Evolutionary conservation across 2,797 vertebrate species (phyloP), one percentile per base, ranked within the genome.

Genomic region (Sebastes baramenuke): DNA sequence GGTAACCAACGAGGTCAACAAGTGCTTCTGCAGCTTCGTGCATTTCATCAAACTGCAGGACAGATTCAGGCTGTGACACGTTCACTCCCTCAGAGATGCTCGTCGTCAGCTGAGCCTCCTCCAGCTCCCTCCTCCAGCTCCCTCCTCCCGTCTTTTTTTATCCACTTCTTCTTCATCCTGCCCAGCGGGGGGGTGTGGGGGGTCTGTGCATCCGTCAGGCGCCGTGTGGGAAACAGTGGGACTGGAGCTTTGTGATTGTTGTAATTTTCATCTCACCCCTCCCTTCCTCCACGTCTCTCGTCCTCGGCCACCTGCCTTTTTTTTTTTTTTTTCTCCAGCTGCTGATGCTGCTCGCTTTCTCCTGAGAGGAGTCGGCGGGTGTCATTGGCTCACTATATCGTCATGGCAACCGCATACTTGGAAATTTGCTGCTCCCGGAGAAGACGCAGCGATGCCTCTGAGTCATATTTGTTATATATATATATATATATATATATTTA

Each of bases 341-440:
- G 68, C 60, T 24, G 80, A 72, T 66, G 68, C 66, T 2, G 60
- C 72, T 64, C 10, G 18, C 93, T 62, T 18, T 22, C 93, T 94
- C 96, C 95, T 93, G 92, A 84, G 84, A 94, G 95, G 95, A 96
- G 76, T 77, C 61, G 20, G 6, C 22, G 0, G 25, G 30, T 22
- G 93, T 96, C 94, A 96, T 96, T 95, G 94, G 94, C 92, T 93
- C 91, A 75, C 87, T 85, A 79, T 1, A 94, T 97, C 93, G 89
- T 95, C 95, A 96, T 95, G 96, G 95, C 95, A 97, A 97, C 96
- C 86, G 3, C 92, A 94, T 94, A 88, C 94, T 95, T 81, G 38
- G 81, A 93, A 91, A 87, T 94, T 92, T 93, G 87, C 89, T 93
- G 90, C 88, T 94, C 90, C 87, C 86, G 71, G 77, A 85, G 93